Conservation (phyloP, 2,113 vertebrate genomes). For the Herpetotheres cachinnans region DNA sequence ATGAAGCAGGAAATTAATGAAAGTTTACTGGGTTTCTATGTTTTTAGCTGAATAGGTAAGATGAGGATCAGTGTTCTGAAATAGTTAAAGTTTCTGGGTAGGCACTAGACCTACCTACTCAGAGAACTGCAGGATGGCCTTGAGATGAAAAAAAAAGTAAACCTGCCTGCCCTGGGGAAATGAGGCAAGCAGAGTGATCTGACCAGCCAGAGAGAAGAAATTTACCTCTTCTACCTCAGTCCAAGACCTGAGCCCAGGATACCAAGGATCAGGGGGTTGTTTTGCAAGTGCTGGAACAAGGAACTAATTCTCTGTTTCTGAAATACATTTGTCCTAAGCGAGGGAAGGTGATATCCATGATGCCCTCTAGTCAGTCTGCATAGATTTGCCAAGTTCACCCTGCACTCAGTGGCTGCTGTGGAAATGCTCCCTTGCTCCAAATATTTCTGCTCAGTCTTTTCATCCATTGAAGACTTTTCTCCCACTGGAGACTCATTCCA, state of each 20-base stretch:
- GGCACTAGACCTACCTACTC: background rate
- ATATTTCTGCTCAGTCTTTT: background rate
- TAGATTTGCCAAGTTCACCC: background rate
- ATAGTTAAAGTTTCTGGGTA: background rate
- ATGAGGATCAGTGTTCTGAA: background rate
- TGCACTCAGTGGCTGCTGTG: background rate
- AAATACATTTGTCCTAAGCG: background rate
- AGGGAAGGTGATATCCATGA: background rate
- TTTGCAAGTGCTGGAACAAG: background rate
- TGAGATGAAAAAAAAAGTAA: background rate
- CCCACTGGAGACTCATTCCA: background rate
- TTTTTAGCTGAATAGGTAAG: background rate
- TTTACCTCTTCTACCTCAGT: background rate
- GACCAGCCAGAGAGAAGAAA: background rate
- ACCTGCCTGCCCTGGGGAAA: background rate
- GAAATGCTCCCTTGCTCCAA: background rate
- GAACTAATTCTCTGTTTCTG: background rate
- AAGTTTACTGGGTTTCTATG: background rate
- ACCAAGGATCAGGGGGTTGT: background rate
- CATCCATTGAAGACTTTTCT: background rate
- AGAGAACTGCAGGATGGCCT: fast-evolving
- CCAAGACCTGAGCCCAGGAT: background rate
- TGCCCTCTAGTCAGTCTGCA: background rate
- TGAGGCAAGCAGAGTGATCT: background rate
- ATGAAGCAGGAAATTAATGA: background rate